Evolutionary conservation across 2,113 vertebrate genomes (phyloP).

Genomic region (Marmota monax): DNA sequence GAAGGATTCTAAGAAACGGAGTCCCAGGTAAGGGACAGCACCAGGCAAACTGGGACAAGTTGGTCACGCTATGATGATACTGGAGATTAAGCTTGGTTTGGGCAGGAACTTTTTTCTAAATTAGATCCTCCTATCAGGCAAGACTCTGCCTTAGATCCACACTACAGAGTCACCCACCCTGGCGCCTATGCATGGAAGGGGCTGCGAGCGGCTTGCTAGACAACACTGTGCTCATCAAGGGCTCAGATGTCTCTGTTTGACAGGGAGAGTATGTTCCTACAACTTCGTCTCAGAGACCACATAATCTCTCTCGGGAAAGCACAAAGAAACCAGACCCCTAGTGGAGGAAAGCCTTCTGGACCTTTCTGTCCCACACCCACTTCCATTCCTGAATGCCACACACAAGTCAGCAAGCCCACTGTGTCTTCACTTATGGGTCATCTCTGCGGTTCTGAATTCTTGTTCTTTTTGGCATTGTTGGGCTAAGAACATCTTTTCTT

Average conservation of each 20-base stretch:
- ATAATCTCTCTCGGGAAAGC: not conserved
- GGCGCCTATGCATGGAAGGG: conserved; percentile 1
- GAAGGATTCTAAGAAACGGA: not conserved
- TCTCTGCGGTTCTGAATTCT: not conserved
- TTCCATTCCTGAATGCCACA: not conserved
- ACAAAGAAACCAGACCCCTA: conserved; percentile 6
- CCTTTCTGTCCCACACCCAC: not conserved
- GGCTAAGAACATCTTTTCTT: not conserved
- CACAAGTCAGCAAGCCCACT: not conserved
- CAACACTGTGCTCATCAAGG: conserved; percentile 7
- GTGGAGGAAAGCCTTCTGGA: not conserved
- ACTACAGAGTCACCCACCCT: not conserved
- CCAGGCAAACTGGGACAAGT: not conserved
- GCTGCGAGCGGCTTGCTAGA: not conserved
- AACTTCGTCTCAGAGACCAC: conserved; percentile 9
- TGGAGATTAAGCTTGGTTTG: not conserved
- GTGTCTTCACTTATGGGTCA: not conserved
- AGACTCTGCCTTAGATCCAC: not conserved
- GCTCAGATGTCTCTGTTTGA: conserved; percentile 49
- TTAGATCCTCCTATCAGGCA: not conserved
- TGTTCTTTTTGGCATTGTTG: not conserved
- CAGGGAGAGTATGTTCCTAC: conserved; percentile 16
- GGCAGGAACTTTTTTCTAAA: not conserved
- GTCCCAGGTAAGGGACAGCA: not conserved
- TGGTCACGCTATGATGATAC: not conserved